A percentile compares a stretch with the other conserved stretches of the same genome.
phyloP scores from a whole-genome alignment of 2,797 vertebrate genomes.

The Myotis myotis region DNA sequence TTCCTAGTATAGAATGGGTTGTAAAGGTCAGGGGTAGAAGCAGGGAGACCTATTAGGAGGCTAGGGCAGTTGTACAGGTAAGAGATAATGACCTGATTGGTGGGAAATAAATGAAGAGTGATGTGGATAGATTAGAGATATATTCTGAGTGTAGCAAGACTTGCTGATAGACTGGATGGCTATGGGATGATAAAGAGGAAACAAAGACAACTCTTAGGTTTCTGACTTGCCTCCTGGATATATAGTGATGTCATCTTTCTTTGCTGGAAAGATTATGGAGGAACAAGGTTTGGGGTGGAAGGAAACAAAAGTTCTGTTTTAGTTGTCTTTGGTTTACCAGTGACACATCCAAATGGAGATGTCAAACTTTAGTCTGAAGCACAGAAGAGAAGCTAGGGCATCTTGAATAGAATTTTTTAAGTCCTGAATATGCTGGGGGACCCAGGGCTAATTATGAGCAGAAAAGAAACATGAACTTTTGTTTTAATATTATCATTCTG shows the following conservation, averaged over 20 bases:
- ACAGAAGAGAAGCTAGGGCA: not conserved
- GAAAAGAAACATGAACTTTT: not conserved
- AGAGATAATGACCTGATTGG: not conserved
- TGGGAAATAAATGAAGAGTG: not conserved
- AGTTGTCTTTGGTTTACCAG: not conserved
- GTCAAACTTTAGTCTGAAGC: not conserved
- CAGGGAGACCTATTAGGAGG: not conserved
- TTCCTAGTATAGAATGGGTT: not conserved
- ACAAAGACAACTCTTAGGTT: not conserved
- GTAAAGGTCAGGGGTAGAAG: not conserved
- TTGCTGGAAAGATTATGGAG: not conserved
- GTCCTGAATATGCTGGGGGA: not conserved
- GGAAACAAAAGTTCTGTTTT: conserved; percentile 9
- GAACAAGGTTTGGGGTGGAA: not conserved
- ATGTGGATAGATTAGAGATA: not conserved
- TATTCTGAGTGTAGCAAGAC: not conserved
- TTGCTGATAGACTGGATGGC: not conserved
- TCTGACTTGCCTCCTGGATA: not conserved
- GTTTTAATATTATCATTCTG: not conserved
- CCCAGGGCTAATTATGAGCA: not conserved
- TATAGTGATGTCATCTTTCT: not conserved
- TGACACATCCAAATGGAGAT: not conserved
- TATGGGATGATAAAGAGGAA: not conserved
- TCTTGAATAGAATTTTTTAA: not conserved
- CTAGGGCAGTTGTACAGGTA: not conserved